Percentiles rank a stretch among this genome's conserved stretches.
phyloP scores from a whole-genome alignment of 2,113 vertebrate genomes.

The Caranx melampygus region DNA sequence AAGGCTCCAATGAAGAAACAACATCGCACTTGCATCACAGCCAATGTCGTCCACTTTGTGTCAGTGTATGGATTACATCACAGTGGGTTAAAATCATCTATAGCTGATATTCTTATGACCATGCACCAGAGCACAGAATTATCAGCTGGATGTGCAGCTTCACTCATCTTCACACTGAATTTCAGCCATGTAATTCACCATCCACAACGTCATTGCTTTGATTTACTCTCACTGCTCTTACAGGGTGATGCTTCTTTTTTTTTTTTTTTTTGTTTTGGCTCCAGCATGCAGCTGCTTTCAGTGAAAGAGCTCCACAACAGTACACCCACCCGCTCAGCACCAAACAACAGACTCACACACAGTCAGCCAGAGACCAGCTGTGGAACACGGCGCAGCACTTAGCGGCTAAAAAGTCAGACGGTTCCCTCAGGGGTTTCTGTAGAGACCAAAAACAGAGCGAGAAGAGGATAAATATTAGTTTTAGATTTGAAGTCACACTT shows the following conservation, averaged over 20 bases:
- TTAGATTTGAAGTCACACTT: background rate
- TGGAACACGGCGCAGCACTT: background rate
- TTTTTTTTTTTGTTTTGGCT: background rate
- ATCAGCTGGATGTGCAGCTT: background rate
- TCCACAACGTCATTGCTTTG: background rate
- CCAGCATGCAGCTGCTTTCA: background rate
- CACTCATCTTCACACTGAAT: background rate
- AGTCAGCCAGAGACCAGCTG: background rate
- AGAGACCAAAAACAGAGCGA: background rate
- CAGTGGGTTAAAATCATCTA: too few species aligned
- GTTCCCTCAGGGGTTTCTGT: background rate
- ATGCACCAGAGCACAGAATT: background rate
- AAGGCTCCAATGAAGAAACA: background rate
- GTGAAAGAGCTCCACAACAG: background rate
- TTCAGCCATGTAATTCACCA: background rate
- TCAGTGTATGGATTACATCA: too few species aligned
- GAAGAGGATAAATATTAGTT: background rate
- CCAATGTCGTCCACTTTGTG: too few species aligned
- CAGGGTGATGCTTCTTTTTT: too few species aligned
- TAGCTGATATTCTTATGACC: too few species aligned
- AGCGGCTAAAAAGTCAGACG: background rate
- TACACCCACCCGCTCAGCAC: background rate
- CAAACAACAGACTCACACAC: background rate
- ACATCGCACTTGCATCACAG: background rate
- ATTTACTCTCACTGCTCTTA: background rate